A percentile compares a stretch with the other conserved stretches of the same genome.
Conservation (phyloP, 2,797 vertebrate genomes). For the Amazonetta brasiliensis region DNA sequence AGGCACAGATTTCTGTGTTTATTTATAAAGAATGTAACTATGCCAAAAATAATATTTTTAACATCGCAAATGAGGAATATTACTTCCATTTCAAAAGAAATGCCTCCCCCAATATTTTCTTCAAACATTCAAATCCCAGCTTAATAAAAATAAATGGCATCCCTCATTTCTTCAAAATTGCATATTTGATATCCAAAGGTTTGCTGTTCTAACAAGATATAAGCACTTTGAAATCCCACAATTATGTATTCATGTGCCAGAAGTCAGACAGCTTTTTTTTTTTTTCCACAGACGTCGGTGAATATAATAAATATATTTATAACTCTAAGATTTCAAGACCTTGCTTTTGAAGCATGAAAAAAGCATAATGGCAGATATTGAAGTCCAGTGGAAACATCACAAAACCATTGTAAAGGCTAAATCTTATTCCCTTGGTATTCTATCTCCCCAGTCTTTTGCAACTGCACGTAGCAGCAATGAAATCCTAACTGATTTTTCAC, state of each 20-base stretch:
- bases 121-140: conserved; percentile 83
- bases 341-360: conserved; percentile 53
- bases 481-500: not conserved
- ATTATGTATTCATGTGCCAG: conserved; percentile 69
- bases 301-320: conserved; percentile 68
- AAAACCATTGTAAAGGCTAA: not conserved
- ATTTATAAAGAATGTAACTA: conserved; percentile 65
- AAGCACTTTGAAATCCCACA: conserved; percentile 70
- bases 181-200: conserved; percentile 66
- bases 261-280: conserved; percentile 34
- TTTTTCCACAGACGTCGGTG: not conserved
- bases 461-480: not conserved
- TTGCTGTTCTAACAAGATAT: conserved; percentile 72
- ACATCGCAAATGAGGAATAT: conserved; percentile 73
- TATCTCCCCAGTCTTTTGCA: not conserved
- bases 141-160: conserved; percentile 86
- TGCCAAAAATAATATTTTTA: conserved; percentile 78
- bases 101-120: conserved; percentile 76
- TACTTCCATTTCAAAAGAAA: conserved; percentile 78
- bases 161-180: conserved; percentile 78
- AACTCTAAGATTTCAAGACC: conserved; percentile 67
- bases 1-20: conserved; percentile 54
- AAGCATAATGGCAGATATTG: conserved; percentile 37
- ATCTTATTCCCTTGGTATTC: not conserved
- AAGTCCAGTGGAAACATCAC: conserved; percentile 49